Evolutionary conservation across 30 jellyfish, hydroid and myxozoan species (phyloP).

Genomic region (Turritopsis dohrnii): DNA sequence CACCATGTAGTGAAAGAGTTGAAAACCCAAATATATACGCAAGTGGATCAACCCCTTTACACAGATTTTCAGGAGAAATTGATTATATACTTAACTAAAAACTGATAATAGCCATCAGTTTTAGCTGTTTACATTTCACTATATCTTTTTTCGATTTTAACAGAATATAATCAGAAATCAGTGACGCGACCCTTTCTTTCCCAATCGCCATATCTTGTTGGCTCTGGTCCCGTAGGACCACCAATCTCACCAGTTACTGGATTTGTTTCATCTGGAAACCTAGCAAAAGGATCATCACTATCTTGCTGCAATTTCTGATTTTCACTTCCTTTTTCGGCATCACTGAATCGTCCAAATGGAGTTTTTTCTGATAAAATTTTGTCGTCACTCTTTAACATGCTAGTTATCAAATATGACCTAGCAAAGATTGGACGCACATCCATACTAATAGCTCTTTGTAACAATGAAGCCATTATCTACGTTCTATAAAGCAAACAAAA

Average conservation of each 20-base stretch:
- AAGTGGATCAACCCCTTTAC: too few relatives aligned
- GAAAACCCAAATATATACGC: too few relatives aligned
- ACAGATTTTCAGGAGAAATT: too few relatives aligned
- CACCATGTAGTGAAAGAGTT: too few relatives aligned
- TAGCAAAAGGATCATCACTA: constrained; percentile 70
- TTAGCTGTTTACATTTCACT: background rate
- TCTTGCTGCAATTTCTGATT: background rate
- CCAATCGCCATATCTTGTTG: constrained; percentile 99
- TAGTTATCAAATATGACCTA: background rate
- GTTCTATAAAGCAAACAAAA: too few relatives aligned
- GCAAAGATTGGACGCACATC: background rate
- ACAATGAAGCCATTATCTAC: background rate
- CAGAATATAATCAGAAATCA: constrained; percentile 50
- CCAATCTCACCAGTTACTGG: constrained; percentile 99
- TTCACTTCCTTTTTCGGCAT: constrained; percentile 23
- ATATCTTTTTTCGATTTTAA: background rate
- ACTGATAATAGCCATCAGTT: background rate
- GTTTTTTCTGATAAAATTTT: constrained; percentile 33
- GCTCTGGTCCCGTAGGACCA: constrained; percentile 99
- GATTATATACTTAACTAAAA: too few relatives aligned
- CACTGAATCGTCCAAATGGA: constrained; percentile 48
- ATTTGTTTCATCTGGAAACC: constrained; percentile 84
- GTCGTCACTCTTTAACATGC: background rate
- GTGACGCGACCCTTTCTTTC: constrained; percentile 98
- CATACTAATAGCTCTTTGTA: background rate